phyloP scores from a whole-genome alignment of 2,888 invertebrate genomes.

The Lypha dubia region DNA sequence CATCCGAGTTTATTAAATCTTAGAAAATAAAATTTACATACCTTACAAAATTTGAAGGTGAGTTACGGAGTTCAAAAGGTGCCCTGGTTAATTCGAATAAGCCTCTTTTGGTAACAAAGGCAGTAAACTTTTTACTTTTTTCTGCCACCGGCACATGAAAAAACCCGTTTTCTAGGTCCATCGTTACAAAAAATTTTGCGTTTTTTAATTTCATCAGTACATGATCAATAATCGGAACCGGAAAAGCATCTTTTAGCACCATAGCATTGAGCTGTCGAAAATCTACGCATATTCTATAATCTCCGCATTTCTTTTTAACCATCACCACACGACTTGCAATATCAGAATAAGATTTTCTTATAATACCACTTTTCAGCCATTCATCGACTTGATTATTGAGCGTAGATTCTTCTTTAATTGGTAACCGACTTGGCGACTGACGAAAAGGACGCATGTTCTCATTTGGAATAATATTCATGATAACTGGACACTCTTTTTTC shows the following conservation, averaged over 20 bases:
- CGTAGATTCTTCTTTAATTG: background rate
- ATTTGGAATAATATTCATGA: constrained; percentile 17
- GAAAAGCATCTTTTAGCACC: background rate
- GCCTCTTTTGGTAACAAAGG: background rate
- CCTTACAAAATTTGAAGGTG: background rate
- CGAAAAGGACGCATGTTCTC: constrained; percentile 2
- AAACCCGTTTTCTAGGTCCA: too few species aligned
- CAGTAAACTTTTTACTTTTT: background rate
- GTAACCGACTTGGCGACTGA: background rate
- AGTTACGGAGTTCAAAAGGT: background rate
- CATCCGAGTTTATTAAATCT: background rate
- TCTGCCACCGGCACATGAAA: background rate
- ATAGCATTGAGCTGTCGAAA: too few species aligned
- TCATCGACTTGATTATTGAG: background rate
- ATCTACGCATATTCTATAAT: constrained; percentile 6
- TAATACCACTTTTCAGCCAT: constrained; percentile 14
- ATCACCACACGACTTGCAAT: constrained; percentile 8
- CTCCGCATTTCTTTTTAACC: constrained; percentile 10
- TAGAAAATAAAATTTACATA: background rate
- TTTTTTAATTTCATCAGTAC: background rate
- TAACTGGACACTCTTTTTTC: background rate
- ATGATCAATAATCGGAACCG: background rate
- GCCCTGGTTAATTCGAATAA: background rate
- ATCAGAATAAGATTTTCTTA: constrained; percentile 17
- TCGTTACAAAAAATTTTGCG: background rate